These are phyloP conservation scores for Argentina silus DNA, from an alignment of 2,797 vertebrate species.

Conservation along the genomic window DNA sequence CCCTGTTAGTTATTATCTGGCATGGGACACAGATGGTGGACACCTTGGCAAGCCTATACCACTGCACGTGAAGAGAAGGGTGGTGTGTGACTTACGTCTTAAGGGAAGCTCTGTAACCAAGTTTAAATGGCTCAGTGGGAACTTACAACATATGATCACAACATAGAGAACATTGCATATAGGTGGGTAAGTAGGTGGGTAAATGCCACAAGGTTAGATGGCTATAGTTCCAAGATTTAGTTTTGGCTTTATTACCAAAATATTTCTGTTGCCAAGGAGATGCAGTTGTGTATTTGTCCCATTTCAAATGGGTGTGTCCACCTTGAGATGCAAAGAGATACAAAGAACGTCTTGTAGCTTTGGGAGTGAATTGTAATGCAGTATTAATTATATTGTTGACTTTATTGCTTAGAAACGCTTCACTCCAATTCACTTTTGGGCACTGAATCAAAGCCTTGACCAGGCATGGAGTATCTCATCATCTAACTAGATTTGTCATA, in stretches of 20 bases:
- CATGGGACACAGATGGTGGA: constrained; percentile 18
- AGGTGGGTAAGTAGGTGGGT: constrained; percentile 7
- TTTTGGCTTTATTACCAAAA: constrained; percentile 9
- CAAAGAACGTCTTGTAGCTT: constrained; percentile 14
- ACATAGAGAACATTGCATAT: background rate
- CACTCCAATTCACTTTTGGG: constrained; percentile 28
- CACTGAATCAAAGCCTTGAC: constrained; percentile 30
- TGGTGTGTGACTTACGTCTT: background rate
- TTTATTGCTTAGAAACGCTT: constrained; percentile 32
- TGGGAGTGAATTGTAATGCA: constrained; percentile 18
- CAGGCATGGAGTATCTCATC: constrained; percentile 26
- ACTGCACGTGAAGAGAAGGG: background rate
- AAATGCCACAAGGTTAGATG: background rate
- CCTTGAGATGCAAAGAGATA: background rate
- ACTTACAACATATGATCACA: background rate
- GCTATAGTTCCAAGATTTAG: constrained; percentile 2
- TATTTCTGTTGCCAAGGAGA: background rate
- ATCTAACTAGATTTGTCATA: constrained; percentile 48
- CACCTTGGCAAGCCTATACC: background rate
- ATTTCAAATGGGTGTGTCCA: background rate
- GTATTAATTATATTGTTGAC: constrained; percentile 31
- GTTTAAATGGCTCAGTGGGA: constrained; percentile 2
- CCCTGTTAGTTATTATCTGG: constrained; percentile 9
- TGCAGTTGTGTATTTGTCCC: background rate
- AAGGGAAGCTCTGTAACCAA: background rate